Evolutionary conservation across 2,113 vertebrate species (phyloP), one percentile per base, ranked within the genome.

Genomic region (Pionites leucogaster): DNA sequence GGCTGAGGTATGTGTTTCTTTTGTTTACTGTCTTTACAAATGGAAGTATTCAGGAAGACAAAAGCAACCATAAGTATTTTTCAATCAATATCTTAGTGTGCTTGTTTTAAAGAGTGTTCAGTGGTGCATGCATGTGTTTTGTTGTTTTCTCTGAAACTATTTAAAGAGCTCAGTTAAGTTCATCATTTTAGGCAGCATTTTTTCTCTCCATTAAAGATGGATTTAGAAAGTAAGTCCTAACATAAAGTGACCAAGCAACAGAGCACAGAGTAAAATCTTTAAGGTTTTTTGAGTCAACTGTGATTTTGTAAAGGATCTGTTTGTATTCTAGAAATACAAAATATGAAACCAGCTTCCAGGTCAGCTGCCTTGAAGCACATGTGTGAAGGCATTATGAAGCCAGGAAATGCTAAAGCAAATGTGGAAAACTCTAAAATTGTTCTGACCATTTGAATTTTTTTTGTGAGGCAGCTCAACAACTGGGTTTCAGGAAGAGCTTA

Each of bases 1-100:
- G 99, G 98, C 99, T 60, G 99, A 99, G 99, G 99, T 99, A 98
- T 16, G 97, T 55, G 33, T 68, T 67, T 63, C 62, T 65, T 88
- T 55, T 77, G n/a, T 67, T 81, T 69, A 41, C 6, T 72, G 9
- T 37, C 17, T 49, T 84, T 93, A 37, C 23, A 85, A 89, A 53
- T 11, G 11, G 27, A 91, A 55, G 20, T 27, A 83, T 25, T 33
- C 17, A 55, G 17, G 28, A 50, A 53, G 49, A 24, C 70, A 35
- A 77, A 70, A 70, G 13, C 18, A 69, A 22, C 28, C 6, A 11
- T 35, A 86, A 72, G 28, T 47, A 76, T 42, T 70, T 89, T 83
- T 75, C 22, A 60, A 39, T 74, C 29, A 23, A 9, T 76, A 41
- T 67, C 28, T 86, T 78, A 23, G 2, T 3, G 4, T 80, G 39